phyloP scores from a whole-genome alignment of 2,113 vertebrate species.

The Cygnus atratus region DNA sequence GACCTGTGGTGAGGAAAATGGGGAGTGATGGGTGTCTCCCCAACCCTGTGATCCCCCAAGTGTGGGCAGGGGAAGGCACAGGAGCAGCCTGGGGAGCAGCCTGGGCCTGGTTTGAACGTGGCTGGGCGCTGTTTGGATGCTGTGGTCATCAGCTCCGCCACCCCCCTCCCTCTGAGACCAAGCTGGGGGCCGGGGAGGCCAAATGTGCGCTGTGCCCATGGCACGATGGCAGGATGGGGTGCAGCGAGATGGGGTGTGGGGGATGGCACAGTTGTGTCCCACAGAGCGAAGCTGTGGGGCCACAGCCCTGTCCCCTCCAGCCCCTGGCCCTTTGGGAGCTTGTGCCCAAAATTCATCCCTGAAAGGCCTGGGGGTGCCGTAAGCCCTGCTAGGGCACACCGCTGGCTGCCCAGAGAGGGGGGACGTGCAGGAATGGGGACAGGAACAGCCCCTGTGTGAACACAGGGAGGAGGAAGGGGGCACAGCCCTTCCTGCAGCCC shows the following conservation, averaged over 20 bases:
- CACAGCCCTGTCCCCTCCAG: accelerated
- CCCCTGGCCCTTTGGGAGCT: accelerated
- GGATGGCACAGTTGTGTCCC: neutral
- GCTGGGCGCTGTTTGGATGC: neutral
- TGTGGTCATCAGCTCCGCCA: accelerated
- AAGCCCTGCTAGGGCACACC: neutral
- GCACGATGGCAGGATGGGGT: neutral
- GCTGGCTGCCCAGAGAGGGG: neutral
- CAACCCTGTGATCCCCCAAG: no score
- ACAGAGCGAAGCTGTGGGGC: neutral
- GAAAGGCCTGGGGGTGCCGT: accelerated
- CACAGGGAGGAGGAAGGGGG: neutral
- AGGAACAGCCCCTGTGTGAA: neutral
- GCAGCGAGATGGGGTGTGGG: neutral
- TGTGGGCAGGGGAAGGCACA: neutral
- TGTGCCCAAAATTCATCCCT: neutral
- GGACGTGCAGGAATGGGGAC: neutral
- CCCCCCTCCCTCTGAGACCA: neutral
- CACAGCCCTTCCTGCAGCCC: no score
- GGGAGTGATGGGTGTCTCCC: neutral
- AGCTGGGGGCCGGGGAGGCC: neutral
- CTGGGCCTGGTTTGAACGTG: neutral
- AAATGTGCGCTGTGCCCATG: neutral
- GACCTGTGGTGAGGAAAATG: neutral
- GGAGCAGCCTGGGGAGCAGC: neutral